Evolutionary conservation across 2,888 invertebrate species (phyloP).

Genomic region (Noctua janthe): DNA sequence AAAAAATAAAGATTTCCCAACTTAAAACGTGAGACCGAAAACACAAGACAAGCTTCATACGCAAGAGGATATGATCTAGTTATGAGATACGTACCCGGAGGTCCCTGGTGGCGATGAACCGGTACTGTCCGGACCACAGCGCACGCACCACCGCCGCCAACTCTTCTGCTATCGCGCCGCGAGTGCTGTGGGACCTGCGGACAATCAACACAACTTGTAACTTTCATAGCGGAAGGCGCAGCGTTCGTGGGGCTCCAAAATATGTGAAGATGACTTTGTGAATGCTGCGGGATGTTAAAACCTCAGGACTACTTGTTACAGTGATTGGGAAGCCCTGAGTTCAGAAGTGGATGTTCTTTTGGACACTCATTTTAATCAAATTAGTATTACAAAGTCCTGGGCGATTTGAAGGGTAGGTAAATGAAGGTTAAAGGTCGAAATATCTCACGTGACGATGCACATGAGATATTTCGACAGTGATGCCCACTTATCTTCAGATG

Average conservation of each 20-base stretch:
- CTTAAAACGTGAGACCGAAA: not conserved
- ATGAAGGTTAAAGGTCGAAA: too few species aligned
- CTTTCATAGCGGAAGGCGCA: not conserved
- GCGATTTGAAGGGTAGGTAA: too few species aligned
- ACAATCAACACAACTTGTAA: not conserved
- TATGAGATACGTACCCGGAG: constrained; percentile 91
- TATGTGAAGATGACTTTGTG: not conserved
- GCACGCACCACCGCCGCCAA: constrained; percentile 95
- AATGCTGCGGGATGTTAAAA: not conserved
- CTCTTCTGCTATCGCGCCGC: constrained; percentile 95
- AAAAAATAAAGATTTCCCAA: not conserved
- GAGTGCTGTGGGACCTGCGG: constrained; percentile 90
- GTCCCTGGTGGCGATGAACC: constrained; percentile 94
- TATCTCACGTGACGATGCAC: too few species aligned
- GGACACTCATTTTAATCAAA: too few species aligned
- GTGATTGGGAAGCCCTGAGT: too few species aligned
- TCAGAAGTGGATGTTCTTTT: too few species aligned
- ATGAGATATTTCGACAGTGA: too few species aligned
- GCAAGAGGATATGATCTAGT: not conserved
- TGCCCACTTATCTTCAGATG: too few species aligned
- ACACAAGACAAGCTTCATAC: not conserved
- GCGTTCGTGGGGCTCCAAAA: not conserved
- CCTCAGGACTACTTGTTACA: too few species aligned
- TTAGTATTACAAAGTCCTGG: too few species aligned
- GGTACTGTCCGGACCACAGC: constrained; percentile 95